Percentiles rank a stretch among this genome's conserved stretches.
phyloP scores from a whole-genome alignment of 2,797 vertebrate species.

The Micromesistius poutassou region DNA sequence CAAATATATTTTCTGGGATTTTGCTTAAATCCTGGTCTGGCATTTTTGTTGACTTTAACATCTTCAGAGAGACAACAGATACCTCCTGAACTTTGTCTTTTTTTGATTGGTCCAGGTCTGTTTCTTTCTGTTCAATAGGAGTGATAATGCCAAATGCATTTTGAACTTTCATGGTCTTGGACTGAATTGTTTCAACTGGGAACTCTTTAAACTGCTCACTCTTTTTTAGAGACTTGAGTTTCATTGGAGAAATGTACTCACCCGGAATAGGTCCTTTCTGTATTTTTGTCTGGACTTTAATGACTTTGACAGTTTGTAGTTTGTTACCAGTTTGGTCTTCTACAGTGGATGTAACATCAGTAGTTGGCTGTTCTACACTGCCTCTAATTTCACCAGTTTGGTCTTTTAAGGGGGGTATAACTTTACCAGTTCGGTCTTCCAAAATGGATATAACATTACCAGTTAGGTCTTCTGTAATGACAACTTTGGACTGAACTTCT shows the following conservation, averaged over 20 bases:
- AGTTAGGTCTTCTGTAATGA: not conserved
- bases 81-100: not conserved
- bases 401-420: no score
- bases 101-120: not conserved
- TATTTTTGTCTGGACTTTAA: not conserved
- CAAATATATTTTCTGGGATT: not conserved
- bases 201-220: not conserved
- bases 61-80: not conserved
- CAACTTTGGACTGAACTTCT: not conserved
- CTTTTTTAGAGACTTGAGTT: not conserved
- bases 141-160: slow-evolving; percentile 18
- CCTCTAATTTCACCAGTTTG: not conserved
- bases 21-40: not conserved
- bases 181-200: not conserved
- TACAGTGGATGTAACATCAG: no score
- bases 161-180: slow-evolving; percentile 13
- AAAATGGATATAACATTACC: not conserved
- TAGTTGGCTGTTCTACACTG: not conserved
- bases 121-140: slow-evolving; percentile 8
- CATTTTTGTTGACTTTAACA: not conserved
- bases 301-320: not conserved
- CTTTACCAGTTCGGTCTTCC: not conserved
- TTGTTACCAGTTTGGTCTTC: not conserved
- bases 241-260: not conserved
- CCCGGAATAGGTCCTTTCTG: not conserved